Base-by-base conservation (phyloP, 2,113 vertebrate genomes). In the Oncorhynchus nerka region DNA sequence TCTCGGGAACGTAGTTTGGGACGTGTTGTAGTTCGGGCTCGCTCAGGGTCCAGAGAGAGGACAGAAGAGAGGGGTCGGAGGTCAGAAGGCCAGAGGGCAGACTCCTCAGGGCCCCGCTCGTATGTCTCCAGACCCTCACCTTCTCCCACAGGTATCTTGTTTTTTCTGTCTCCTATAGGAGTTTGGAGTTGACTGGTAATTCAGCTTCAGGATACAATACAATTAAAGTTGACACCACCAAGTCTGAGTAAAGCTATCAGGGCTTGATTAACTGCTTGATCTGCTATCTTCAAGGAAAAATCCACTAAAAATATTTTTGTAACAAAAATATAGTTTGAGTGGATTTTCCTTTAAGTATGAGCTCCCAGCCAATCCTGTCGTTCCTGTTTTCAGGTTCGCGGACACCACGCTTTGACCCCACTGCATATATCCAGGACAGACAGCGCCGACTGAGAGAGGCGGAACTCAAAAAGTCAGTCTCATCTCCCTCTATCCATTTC, bases 401-500 rank as follows among this genome's bases (percentile, higher is more conserved):
- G 3, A 85, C 28, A 0, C 85, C 93, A 5, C 94, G 95, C 48
- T 98, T 98, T 16, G 94, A 98, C 83, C 97, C 97, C 55, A 98
- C 97, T 0, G 95, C 95, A 11, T 98, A 95, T 69, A 93, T 97
- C 79, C 94, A 94, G 79, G 95, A 95, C 82, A 91, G 93, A 30
- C 95, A 97, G 66, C 92, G 84, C 49, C 93, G 93, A 66, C 95
- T 92, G 86, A 94, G 89, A 74, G 96, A 97, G 64, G 70, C 93
- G 0, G 94, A 96, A 24, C 81, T 94, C 51, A 95, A 93, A 78
- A 96, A 93, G 97, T 97, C 77, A 81, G 94, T 81, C 55, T 22
- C 12, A 48, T 57, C 51, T 4, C 5, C 39, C 5, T 5, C 5
- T 24, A 30, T 34, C 39, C 66, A 59, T 73, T 13, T 22, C 9